phyloP scores from a whole-genome alignment of 2,113 vertebrate genomes.

The Poecilia latipinna region DNA sequence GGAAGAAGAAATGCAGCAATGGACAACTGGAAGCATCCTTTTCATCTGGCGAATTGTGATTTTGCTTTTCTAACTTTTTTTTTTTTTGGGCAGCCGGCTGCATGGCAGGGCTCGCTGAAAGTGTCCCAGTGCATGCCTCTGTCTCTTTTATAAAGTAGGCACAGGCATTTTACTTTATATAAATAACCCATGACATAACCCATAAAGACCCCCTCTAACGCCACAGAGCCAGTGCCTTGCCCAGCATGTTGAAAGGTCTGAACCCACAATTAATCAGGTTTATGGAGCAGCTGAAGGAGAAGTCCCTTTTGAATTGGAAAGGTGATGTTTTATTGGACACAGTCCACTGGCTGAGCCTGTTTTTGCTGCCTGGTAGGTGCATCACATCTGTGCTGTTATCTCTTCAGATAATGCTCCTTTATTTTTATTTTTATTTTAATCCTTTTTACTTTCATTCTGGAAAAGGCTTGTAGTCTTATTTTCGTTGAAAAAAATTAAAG shows the following conservation, averaged over 20 bases:
- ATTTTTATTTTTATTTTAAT: background rate
- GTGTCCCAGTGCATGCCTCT: background rate
- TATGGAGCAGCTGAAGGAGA: slow-evolving; percentile 29
- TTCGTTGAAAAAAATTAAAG: background rate
- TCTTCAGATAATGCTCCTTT: background rate
- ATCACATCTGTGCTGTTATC: background rate
- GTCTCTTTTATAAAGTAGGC: background rate
- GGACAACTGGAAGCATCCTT: background rate
- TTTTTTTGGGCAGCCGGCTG: background rate
- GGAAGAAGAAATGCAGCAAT: background rate
- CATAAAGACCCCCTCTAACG: slow-evolving; percentile 7
- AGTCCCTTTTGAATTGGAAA: slow-evolving; percentile 6
- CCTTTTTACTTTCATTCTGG: background rate
- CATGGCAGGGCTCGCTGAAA: background rate
- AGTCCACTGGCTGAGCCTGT: background rate
- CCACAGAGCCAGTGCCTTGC: background rate
- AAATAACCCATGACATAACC: slow-evolving; percentile 26
- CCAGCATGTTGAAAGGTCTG: slow-evolving; percentile 11
- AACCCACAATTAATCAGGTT: slow-evolving; percentile 41
- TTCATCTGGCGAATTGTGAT: background rate
- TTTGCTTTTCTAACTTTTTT: background rate
- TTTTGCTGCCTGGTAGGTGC: slow-evolving; percentile 3
- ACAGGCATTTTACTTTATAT: slow-evolving; percentile 18
- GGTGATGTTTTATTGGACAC: slow-evolving; percentile 15
- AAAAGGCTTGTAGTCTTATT: background rate